Conservation (phyloP, 2,113 vertebrate genomes). For the Scytalopus superciliaris region DNA sequence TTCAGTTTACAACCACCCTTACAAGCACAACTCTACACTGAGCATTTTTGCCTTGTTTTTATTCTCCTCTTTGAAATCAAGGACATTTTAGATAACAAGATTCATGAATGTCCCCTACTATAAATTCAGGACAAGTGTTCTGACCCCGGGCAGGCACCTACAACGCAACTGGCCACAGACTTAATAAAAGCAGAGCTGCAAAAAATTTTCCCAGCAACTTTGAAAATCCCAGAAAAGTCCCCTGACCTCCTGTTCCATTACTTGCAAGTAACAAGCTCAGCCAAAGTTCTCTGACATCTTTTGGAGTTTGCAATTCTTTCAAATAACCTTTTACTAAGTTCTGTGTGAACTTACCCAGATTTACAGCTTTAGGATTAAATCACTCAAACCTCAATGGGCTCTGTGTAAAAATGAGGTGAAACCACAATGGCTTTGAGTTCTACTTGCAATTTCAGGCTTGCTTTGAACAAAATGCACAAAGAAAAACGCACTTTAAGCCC, state of each 20-base stretch:
- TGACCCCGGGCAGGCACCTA: background rate
- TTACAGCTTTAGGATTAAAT: conserved; percentile 55
- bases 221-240: conserved; percentile 2
- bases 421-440: conserved; percentile 15
- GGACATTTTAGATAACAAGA: background rate
- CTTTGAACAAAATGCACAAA: conserved; percentile 43
- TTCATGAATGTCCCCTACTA: background rate
- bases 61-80: background rate
- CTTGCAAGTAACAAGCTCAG: conserved; percentile 29
- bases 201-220: conserved; percentile 12
- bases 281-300: conserved; percentile 34
- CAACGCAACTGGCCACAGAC: background rate
- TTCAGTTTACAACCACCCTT: background rate
- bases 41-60: background rate
- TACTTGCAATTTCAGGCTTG: conserved; percentile 42
- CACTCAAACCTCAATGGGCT: conserved; percentile 25
- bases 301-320: conserved; percentile 42
- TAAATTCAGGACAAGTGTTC: background rate
- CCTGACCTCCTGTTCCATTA: background rate
- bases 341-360: conserved; percentile 20
- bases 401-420: conserved; percentile 49
- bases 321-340: conserved; percentile 50
- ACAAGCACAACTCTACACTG: background rate
- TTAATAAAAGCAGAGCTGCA: background rate
- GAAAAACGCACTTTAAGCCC: conserved; percentile 46